Percentiles rank a stretch among this genome's conserved stretches.
These are phyloP conservation scores for Distichodus sexfasciatus DNA, from an alignment of 2,797 vertebrate species.

Conservation along the genomic window DNA sequence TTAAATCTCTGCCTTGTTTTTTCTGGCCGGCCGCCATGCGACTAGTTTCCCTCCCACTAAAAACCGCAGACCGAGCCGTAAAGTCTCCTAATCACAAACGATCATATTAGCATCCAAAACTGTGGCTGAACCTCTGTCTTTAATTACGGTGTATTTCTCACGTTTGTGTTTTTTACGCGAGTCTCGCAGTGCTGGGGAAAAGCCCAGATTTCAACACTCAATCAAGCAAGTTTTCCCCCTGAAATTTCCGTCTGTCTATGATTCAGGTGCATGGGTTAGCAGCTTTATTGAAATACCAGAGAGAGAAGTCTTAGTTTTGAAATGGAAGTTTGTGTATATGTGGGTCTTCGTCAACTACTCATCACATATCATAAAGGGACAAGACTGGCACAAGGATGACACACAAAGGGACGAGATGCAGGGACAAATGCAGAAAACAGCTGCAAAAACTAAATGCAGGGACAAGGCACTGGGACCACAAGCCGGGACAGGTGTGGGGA, in stretches of 20 bases:
- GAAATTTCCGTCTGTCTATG: slow-evolving; percentile 26
- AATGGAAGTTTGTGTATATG: too few relatives aligned
- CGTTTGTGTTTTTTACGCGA: slow-evolving; percentile 44
- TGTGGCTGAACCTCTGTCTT: slow-evolving; percentile 18
- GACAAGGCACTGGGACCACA: too few relatives aligned
- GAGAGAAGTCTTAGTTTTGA: background rate
- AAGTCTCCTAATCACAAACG: slow-evolving; percentile 38
- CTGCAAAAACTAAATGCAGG: too few relatives aligned
- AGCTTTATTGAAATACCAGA: slow-evolving; percentile 24
- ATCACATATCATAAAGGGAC: too few relatives aligned
- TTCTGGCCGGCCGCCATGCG: slow-evolving; percentile 34
- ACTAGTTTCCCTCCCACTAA: slow-evolving; percentile 10
- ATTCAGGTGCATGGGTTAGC: background rate
- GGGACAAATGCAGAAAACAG: too few relatives aligned
- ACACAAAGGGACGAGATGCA: too few relatives aligned
- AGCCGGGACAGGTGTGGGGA: too few relatives aligned
- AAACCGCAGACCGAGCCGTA: slow-evolving; percentile 24
- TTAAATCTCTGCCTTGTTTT: slow-evolving; percentile 44
- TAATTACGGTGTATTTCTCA: slow-evolving; percentile 44
- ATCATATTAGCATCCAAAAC: slow-evolving; percentile 38
- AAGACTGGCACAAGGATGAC: too few relatives aligned
- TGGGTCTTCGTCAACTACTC: too few relatives aligned
- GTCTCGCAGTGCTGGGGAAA: slow-evolving; percentile 28
- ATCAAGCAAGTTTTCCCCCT: background rate
- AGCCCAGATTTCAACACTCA: slow-evolving; percentile 4